Evolutionary conservation across 1,140 invertebrate species (phyloP), one percentile per base, ranked within the genome.

Genomic region (Hirudo medicinalis): DNA sequence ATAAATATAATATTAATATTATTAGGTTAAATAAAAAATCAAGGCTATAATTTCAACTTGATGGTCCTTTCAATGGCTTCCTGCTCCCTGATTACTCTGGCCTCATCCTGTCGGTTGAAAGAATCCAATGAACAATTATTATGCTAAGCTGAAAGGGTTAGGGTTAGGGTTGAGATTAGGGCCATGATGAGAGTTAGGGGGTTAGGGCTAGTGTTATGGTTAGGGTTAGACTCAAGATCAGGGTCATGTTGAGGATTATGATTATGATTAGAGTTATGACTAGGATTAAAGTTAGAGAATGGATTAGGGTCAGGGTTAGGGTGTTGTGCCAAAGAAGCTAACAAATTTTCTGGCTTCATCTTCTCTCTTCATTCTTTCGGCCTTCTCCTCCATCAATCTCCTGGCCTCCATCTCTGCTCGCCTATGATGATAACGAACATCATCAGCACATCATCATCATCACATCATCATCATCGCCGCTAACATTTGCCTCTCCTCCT

Each of bases 371-470:
- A 79, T 84, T 69, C 79, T 85, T 67, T 88, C 85, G 76, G 88
- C 85, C 69, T 89, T 87, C 78, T 94, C 91, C 79, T 93, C 91
- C 8, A 85, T 84, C 79, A 92, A 93, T 71, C 92, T 86, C 68
- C 89, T 86, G 0, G 86, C 83, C 81, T 96, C 92, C 83, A 95
- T 90, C 78, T 94, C 91, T 13, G 86, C 85, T 86, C 92, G 91
- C 73, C 87, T 89, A 76, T 9, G 15, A 49, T 49, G 4, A 67
- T 71, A 74, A 66, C 77, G 25, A n/a, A 57, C 20, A 57, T n/a
- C 19, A 17, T 49, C 43, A 49, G 3, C 43, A 17, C 43, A 17
- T 13, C 43, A 20, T 63, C 57, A 32, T 22, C 57, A 22, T 13
- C 11, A 25, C 29, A 25, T 13, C 36, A n/a, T 40, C 55, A 53